Base-by-base conservation (phyloP, 2,797 vertebrate genomes). In the Alosa sapidissima region DNA sequence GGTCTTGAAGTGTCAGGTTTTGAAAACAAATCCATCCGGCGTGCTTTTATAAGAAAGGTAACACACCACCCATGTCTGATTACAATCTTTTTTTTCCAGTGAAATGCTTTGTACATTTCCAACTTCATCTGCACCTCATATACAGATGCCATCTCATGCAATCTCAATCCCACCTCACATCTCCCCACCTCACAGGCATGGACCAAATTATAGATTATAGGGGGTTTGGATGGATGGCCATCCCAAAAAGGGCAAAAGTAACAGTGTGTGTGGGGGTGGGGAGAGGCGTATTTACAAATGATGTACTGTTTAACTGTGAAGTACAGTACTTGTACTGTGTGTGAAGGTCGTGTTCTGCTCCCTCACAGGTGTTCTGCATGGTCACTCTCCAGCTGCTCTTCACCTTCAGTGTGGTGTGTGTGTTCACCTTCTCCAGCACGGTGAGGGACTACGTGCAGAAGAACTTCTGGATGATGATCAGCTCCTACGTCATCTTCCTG, bases 331-430 rank as follows among this genome's bases (percentile, higher is more conserved):
- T 41, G 41, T 10, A 54, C 52, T 54, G 13, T 54, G 52, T 41
- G 41, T 41, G 41, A 41, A 41, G 41, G 41, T 13, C 13, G 52
- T 54, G 52, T 54, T 11, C 13, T 54, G 9, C 52, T 54, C 2
- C 52, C 16, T 3, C 81, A 68, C 91, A 98, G 97, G 97, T 97
- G 88, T 98, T 97, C 91, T 88, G 96, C 90, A 96, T 98, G 89
- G 92, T 98, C 89, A 97, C 95, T 0, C 49, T 97, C 84, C 97
- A 98, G 95, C 93, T 98, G 84, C 90, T 96, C 0, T 95, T 98
- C 91, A 98, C 97, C 21, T 96, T 98, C 86, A 92, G 94, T 0
- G 94, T 97, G 1, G 97, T 98, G 87, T 96, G 95, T 1, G 85
- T 97, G 78, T 98, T 98, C 95, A 98, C 97, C 24, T 98, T 98